Percentiles rank a stretch among this genome's conserved stretches.
Conservation (phyloP, 1,140 invertebrate genomes). For the Drosophila cardini region DNA sequence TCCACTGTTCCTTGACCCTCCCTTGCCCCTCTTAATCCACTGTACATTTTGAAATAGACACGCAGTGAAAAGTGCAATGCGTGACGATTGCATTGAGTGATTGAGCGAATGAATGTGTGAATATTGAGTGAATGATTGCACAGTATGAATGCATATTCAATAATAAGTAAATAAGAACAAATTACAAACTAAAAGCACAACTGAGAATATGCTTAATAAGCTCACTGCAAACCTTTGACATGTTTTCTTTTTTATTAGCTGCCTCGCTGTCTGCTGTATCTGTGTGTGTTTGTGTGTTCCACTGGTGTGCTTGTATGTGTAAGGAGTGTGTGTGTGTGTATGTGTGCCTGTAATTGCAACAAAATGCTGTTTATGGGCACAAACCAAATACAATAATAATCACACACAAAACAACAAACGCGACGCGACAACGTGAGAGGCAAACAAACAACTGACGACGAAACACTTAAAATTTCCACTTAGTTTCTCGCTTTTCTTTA, state of each 20-base stretch:
- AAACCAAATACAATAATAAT: constrained; percentile 48
- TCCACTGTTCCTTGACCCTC: background rate
- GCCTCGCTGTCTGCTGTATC: constrained; percentile 3
- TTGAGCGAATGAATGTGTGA: constrained; percentile 12
- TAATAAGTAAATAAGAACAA: constrained; percentile 28
- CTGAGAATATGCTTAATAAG: constrained; percentile 50
- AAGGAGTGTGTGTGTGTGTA: too few species aligned
- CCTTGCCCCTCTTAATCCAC: background rate
- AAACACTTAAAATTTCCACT: constrained; percentile 26
- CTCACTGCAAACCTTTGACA: constrained; percentile 73
- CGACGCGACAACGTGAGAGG: constrained; percentile 41
- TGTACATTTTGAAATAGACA: constrained; percentile 6
- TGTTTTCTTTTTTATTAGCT: constrained; percentile 54
- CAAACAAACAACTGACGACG: constrained; percentile 26
- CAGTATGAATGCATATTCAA: constrained; percentile 66
- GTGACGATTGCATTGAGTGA: constrained; percentile 18
- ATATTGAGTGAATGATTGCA: constrained; percentile 9
- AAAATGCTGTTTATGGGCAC: constrained; percentile 72
- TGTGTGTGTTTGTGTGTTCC: constrained; percentile 34
- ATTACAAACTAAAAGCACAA: constrained; percentile 52
- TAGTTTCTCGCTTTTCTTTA: constrained; percentile 1
- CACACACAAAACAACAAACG: constrained; percentile 35
- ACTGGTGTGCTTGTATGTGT: too few species aligned
- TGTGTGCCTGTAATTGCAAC: constrained; percentile 63
- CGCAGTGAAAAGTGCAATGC: constrained; percentile 24